These are phyloP conservation scores for Catostylus mosaicus DNA, from an alignment of 30 jellyfish, hydroid and myxozoan genomes.

Conservation along the genomic window DNA sequence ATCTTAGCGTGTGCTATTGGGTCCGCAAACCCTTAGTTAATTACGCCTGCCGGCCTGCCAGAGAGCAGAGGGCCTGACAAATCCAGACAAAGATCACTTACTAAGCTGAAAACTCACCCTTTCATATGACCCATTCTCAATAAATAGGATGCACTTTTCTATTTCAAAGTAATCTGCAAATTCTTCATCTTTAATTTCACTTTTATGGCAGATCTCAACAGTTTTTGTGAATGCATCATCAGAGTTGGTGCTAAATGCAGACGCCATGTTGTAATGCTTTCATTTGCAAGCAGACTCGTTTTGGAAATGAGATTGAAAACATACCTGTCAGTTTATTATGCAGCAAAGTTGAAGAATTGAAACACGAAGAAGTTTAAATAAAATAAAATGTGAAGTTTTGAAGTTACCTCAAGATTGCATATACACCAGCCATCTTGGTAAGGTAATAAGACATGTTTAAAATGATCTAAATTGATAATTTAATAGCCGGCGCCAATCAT, in stretches of 20 bases:
- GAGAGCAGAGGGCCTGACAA: too few relatives aligned
- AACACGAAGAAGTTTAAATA: neutral
- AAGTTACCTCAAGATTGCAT: neutral
- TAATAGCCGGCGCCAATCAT: too few relatives aligned
- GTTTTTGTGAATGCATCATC: slow-evolving; percentile 39
- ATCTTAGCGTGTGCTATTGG: too few relatives aligned
- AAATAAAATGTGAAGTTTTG: neutral
- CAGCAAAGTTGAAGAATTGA: neutral
- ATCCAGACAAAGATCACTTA: too few relatives aligned
- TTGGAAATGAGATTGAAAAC: slow-evolving; percentile 9
- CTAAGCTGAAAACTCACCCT: too few relatives aligned
- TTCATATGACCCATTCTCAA: slow-evolving; percentile 44
- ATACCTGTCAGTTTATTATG: slow-evolving; percentile 1
- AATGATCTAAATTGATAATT: too few relatives aligned
- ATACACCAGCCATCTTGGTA: neutral
- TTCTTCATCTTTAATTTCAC: slow-evolving; percentile 14
- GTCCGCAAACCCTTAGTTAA: too few relatives aligned
- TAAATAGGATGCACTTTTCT: slow-evolving; percentile 57
- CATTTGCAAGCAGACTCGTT: neutral
- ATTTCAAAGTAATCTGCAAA: slow-evolving; percentile 68
- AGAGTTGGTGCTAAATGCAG: slow-evolving; percentile 45
- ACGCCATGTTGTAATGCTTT: slow-evolving; percentile 48
- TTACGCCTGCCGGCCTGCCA: too few relatives aligned
- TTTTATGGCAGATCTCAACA: neutral
- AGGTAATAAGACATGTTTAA: neutral